A percentile compares a stretch with the other conserved stretches of the same genome.
These are phyloP conservation scores for Melangyna quadrimaculata DNA, from an alignment of 2,888 invertebrate species.

Conservation along the genomic window DNA sequence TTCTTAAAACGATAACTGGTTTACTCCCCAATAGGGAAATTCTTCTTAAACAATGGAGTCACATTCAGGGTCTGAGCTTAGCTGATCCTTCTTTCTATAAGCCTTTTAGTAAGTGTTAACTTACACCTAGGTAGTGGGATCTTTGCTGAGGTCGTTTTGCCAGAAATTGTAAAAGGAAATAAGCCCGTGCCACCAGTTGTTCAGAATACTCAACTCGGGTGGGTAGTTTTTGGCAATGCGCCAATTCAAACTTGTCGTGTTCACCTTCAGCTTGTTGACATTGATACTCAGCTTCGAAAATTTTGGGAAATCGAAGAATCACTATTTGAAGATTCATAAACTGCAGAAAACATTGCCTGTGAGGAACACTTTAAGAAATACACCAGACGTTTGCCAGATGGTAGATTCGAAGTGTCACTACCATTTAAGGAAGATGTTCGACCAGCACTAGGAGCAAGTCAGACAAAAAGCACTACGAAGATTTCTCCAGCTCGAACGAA, in stretches of 20 bases:
- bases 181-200: too few relatives aligned
- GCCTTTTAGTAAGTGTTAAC: not conserved
- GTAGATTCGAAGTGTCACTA: not conserved
- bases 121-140: not conserved
- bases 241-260: too few relatives aligned
- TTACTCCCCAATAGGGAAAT: not conserved
- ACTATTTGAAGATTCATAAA: not conserved
- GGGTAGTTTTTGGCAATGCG: too few relatives aligned
- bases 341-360: not conserved
- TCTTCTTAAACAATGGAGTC: not conserved
- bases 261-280: too few relatives aligned
- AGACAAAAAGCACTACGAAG: not conserved
- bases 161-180: too few relatives aligned
- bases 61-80: not conserved
- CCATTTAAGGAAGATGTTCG: too few relatives aligned
- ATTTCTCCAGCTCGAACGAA: too few relatives aligned
- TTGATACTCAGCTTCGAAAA: too few relatives aligned
- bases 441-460: conserved; percentile 5
- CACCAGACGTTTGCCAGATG: not conserved
- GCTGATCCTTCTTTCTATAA: conserved; percentile 11
- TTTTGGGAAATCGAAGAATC: conserved; percentile 15
- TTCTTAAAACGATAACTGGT: too few relatives aligned
- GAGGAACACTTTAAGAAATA: not conserved
- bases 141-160: too few relatives aligned
- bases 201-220: too few relatives aligned